Conservation (phyloP, 2,797 vertebrate genomes). For the Sorex maritimensis region DNA sequence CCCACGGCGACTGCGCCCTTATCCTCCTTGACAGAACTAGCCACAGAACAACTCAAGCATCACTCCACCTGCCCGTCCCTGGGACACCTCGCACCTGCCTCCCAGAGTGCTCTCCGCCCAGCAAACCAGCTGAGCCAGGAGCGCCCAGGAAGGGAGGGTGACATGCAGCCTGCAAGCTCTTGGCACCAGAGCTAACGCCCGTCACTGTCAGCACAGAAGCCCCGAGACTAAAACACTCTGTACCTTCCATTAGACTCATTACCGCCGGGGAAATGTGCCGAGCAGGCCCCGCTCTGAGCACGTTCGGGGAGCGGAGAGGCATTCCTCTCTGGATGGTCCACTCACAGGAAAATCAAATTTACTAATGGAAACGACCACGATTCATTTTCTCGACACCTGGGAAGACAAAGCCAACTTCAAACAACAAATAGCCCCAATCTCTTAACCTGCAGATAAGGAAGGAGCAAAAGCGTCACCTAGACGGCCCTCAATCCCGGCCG, state of each 20-base stretch:
- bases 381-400: slow-evolving; percentile 5
- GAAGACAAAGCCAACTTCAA: slow-evolving; percentile 26
- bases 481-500: neutral
- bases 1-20: neutral
- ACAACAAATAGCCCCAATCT: slow-evolving; percentile 8
- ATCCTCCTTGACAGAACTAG: neutral
- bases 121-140: neutral
- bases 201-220: neutral
- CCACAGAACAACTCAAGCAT: neutral
- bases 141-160: neutral
- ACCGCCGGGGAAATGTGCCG: neutral
- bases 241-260: neutral
- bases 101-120: neutral
- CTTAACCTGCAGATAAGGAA: neutral
- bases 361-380: slow-evolving; percentile 9
- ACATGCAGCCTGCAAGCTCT: neutral
- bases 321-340: neutral
- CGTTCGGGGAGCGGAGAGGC: neutral
- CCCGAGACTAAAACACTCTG: neutral
- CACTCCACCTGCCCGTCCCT: neutral
- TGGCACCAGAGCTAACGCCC: neutral
- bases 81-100: neutral
- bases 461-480: slow-evolving; percentile 3
- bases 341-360: slow-evolving; percentile 66
- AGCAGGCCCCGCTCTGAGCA: neutral